Evolutionary conservation across 1,140 invertebrate genomes (phyloP).

Genomic region (Trypoxylus dichotomus): DNA sequence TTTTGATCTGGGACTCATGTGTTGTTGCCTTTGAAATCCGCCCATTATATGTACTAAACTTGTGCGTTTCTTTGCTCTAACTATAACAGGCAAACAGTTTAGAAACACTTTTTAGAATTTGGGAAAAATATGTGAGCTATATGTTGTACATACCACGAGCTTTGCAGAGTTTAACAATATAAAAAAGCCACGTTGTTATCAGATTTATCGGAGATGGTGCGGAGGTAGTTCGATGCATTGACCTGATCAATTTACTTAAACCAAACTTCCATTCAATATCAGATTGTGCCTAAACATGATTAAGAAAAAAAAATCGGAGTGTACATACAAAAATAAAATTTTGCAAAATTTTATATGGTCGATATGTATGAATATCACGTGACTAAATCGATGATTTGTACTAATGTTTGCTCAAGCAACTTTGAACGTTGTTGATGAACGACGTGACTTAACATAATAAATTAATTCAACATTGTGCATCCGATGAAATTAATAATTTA

Average conservation of each 20-base stretch:
- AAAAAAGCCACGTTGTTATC: slow-evolving; percentile 89
- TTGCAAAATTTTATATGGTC: neutral
- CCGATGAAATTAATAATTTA: neutral
- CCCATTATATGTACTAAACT: slow-evolving; percentile 82
- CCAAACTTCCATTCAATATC: slow-evolving; percentile 99
- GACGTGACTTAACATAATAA: neutral
- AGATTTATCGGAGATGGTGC: slow-evolving; percentile 97
- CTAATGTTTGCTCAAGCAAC: slow-evolving; percentile 6
- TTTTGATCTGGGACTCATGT: slow-evolving; percentile 77
- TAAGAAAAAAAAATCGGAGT: neutral
- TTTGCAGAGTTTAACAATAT: slow-evolving; percentile 78
- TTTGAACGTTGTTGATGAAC: neutral
- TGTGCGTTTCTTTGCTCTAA: slow-evolving; percentile 67
- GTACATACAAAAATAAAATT: neutral
- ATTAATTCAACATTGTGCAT: neutral
- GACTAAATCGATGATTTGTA: neutral
- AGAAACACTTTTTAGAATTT: neutral
- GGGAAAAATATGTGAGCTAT: neutral
- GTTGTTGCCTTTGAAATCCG: slow-evolving; percentile 67
- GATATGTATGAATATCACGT: neutral
- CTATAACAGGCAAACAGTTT: neutral
- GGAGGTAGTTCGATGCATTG: slow-evolving; percentile 97
- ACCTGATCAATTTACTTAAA: slow-evolving; percentile 95
- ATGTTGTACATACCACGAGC: slow-evolving; percentile 61
- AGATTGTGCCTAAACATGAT: slow-evolving; percentile 82